These are phyloP conservation scores for Catocala fraxini DNA, from an alignment of 2,888 invertebrate species.

Conservation along the genomic window DNA sequence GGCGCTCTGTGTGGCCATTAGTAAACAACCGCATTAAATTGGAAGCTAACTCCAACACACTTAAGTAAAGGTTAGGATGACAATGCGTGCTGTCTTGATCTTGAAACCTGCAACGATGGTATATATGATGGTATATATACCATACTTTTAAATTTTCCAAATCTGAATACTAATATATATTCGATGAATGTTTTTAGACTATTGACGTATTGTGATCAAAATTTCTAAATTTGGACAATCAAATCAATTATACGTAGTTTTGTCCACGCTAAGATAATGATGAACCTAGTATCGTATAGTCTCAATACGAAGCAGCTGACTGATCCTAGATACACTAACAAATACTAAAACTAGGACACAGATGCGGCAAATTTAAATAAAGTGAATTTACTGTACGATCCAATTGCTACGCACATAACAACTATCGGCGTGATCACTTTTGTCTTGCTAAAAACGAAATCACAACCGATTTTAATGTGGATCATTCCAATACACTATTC, in stretches of 20 bases:
- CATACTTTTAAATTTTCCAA: no score
- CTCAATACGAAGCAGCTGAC: slow-evolving; percentile 2
- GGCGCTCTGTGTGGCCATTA: slow-evolving; percentile 22
- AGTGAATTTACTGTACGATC: not conserved
- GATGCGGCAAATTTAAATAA: not conserved
- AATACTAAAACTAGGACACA: slow-evolving; percentile 7
- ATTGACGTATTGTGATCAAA: no score
- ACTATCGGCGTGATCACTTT: no score
- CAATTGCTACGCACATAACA: no score
- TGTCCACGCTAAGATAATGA: not conserved
- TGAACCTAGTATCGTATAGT: not conserved
- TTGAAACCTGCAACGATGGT: not conserved
- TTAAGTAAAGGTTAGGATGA: slow-evolving; percentile 8
- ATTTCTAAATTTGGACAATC: not conserved
- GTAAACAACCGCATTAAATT: slow-evolving; percentile 13
- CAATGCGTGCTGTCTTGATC: not conserved
- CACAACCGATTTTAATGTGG: no score
- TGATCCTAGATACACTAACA: slow-evolving; percentile 6
- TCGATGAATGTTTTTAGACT: no score
- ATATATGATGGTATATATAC: no score
- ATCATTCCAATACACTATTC: no score
- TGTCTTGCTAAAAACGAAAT: no score
- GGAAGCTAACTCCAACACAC: slow-evolving; percentile 18
- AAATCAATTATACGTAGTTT: not conserved
- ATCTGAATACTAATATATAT: no score